Base-by-base conservation (phyloP, 1,140 invertebrate genomes). In the Branchinecta lynchi region DNA sequence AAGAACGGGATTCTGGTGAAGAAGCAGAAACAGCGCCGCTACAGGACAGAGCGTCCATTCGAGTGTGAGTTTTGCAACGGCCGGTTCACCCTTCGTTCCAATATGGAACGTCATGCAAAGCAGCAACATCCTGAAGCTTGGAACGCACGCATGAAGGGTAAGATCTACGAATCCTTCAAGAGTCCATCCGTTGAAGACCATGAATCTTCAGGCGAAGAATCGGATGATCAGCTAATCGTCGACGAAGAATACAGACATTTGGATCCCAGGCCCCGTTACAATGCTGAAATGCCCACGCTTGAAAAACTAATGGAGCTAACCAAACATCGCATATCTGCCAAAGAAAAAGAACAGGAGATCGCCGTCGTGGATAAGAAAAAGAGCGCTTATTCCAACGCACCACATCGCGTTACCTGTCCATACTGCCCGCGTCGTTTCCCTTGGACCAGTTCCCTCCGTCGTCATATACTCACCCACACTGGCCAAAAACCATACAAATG, bases 401-500 rank as follows among this genome's bases (percentile, higher is more conserved):
- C 93, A 1, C 94, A 96, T 76, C 84, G 93, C 65, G 90, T 84
- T 20, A 73, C 87, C 9, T 98, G 95, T 77, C 91, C 91, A 0
- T 94, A 91, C 75, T 98, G 95, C 77, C 83, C 87, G 66, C 83
- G 93, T 43, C 90, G 91, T 75, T 98, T 98, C 77, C 94, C 94
- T 0, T 98, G 95, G 95, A 89, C 89, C 6, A 95, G 92, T 12
- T 96, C 93, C 0, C 81, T 98, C 10, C 84, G 92, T 5, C 83
- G 93, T 5, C 94, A 97, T 77, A 89, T 96, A 43, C 82, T 94
- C 0, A 96, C 92, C 0, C 92, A 96, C 75, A 96, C 92, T 7
- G 94, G 94, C 7, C 92, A 96, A 77, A 97, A 97, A 76, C 95
- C 95, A 0, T 97, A 89, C 80, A 92, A 94, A 76, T 97, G 95